A percentile compares a stretch with the other conserved stretches of the same genome.
Conservation (phyloP, 2,113 vertebrate species). For the Rhinogobius similis region DNA sequence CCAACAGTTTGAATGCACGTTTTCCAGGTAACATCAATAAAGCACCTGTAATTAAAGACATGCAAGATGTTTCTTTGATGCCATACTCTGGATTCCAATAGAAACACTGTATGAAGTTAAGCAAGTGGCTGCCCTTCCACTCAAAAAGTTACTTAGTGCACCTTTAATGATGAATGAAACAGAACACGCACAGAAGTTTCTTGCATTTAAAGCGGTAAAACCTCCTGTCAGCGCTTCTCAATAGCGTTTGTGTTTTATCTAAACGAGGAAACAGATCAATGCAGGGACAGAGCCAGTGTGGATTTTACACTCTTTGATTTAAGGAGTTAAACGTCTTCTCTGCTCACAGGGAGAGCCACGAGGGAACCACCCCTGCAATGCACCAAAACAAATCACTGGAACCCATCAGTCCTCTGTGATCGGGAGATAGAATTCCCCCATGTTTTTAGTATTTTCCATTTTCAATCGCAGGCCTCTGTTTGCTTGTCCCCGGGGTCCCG, state of each 20-base stretch:
- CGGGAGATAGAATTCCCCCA: constrained; percentile 13
- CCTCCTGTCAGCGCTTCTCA: neutral
- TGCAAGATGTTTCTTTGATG: too few species aligned
- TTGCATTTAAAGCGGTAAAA: neutral
- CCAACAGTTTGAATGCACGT: too few species aligned
- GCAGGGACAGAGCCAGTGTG: neutral
- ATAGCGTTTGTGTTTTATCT: constrained; percentile 10
- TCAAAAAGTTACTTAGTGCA: neutral
- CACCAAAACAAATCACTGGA: constrained; percentile 75
- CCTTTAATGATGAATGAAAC: neutral
- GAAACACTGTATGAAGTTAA: too few species aligned
- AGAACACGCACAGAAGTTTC: neutral
- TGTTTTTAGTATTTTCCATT: constrained; percentile 27
- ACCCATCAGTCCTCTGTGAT: constrained; percentile 60
- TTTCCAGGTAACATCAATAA: too few species aligned
- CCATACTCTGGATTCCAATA: too few species aligned
- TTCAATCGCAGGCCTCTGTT: constrained; percentile 6
- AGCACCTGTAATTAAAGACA: too few species aligned
- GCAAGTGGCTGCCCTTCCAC: too few species aligned
- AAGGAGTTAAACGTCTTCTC: constrained; percentile 26
- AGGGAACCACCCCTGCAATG: constrained; percentile 77
- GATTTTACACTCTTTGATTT: constrained; percentile 16
- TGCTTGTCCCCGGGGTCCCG: constrained; percentile 8
- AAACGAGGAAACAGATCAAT: constrained; percentile 17
- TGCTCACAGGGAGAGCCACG: constrained; percentile 37